Evolutionary conservation across 2,888 invertebrate species (phyloP), one percentile per base, ranked within the genome.

Genomic region (Hirtodrosophila cameraria): DNA sequence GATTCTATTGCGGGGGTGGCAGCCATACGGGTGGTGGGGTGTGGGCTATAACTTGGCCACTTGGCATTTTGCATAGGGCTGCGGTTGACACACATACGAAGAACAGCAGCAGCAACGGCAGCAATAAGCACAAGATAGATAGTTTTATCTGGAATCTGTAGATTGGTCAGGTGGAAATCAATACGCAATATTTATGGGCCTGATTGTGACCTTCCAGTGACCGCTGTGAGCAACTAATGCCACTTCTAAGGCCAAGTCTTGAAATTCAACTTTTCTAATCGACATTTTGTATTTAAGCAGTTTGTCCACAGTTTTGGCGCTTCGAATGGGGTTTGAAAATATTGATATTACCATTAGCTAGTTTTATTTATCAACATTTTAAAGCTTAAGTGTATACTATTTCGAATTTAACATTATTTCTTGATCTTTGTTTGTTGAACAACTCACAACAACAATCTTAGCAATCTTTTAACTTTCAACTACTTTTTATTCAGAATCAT

Each of bases 111-210:
- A 16, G 15, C 5, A 20, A 5, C 18, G 4, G 25, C 16, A 9
- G 38, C 31, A 8, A 41, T 8, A 4, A 12, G 8, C 45, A 20
- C 11, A 61, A 79, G 82, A 82, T 76, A 70, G 79, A 79, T 79
- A 82, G 79, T 75, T 62, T 55, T 60, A 52, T 16, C 30, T 41
- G 67, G 67, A 62, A 71, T 71, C 72, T 72, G 62, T 31, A 76
- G 76, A 79, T 76, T 79, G 82, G 64, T 65, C 83, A 79, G 79
- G 83, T 79, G 41, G 43, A 39, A n/a, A 79, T 67, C 82, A 61
- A 73, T 78, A 58, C 43, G 36, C 57, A 55, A 58, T 79, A 82
- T 83, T 83, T 80, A 82, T 83, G 76, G 49, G 50, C 58, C 58
- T 41, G 8, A 46, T 31, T 48, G 30, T 79, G 82, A 79, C 83